Percentiles rank a stretch among this genome's conserved stretches.
Conservation (phyloP, 1,140 invertebrate species). For the Oryctes rhinoceros region DNA sequence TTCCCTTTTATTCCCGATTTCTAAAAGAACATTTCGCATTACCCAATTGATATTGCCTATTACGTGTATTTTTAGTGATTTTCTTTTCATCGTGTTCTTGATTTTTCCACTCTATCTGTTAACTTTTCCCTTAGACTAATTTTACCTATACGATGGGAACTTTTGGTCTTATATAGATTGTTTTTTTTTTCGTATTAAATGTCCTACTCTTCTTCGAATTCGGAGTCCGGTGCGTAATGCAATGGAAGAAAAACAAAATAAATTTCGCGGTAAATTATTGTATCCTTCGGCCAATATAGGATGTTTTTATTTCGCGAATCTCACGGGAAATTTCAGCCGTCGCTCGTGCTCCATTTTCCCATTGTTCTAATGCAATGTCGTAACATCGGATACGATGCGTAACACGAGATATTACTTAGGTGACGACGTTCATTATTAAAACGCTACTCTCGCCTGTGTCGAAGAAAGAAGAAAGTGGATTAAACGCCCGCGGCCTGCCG, state of each 20-base stretch:
- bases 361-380: conserved; percentile 29
- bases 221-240: conserved; percentile 1
- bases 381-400: conserved; percentile 35
- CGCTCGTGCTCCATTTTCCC: conserved; percentile 27
- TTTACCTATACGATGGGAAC: background rate
- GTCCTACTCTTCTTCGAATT: background rate
- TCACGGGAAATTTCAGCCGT: conserved; percentile 36
- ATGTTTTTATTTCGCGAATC: conserved; percentile 35
- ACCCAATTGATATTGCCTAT: background rate
- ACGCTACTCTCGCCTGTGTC: background rate
- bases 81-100: background rate
- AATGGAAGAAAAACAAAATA: conserved; percentile 31
- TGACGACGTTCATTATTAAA: conserved; percentile 37
- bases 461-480: conserved; percentile 24
- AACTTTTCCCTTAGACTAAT: background rate
- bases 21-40: too few relatives aligned
- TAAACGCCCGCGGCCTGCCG: background rate
- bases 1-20: too few relatives aligned
- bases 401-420: conserved; percentile 37
- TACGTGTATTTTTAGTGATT: background rate
- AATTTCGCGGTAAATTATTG: conserved; percentile 27
- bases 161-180: background rate
- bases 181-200: conserved; percentile 3
- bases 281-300: conserved; percentile 29
- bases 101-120: background rate